Base-by-base conservation (phyloP, 1,140 invertebrate genomes). In the Chelonus insularis region DNA sequence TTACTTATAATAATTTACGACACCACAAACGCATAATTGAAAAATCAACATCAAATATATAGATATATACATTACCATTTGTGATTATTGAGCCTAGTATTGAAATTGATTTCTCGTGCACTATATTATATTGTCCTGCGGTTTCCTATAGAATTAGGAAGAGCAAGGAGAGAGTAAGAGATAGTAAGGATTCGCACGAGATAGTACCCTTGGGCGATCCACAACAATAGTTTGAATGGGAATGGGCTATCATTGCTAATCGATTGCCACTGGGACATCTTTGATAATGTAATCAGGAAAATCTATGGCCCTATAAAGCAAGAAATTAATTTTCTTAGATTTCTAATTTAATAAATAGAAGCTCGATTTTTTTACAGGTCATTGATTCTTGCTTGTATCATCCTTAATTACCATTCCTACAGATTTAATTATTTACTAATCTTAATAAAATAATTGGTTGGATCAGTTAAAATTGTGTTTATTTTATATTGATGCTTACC, bases 201-300 rank as follows among this genome's bases (percentile, higher is more conserved):
- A 55, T 55, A 55, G 32, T 55, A 29, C 52, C 52, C 52, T 12
- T 12, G 34, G 34, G 52, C 52, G 18, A 39, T 18, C 34, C 25
- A 55, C 52, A 55, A 55, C 52, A 55, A 55, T 55, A 29, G 52
- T 18, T 29, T 55, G 16, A 67, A 70, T 63, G 57, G 58, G 54
- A 29, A 29, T 60, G 56, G 61, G 61, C 56, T 62, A 74, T 72
- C 69, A 69, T 70, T 71, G 71, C 67, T 74, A 78, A 72, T 74
- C 72, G 73, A 76, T 76, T 73, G 70, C 62, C 52, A 51, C 64
- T 54, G 50, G 70, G 71, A 72, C 74, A 73, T 75, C 74, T 73
- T 55, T 67, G 68, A 67, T 73, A 70, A 76, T 72, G 73, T 75
- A 76, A 76, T 68, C 69, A 65, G 65, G 69, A 70, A 74, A 76